Evolutionary conservation across 2,888 invertebrate genomes (phyloP).

Genomic region (Candidula unifasciata): DNA sequence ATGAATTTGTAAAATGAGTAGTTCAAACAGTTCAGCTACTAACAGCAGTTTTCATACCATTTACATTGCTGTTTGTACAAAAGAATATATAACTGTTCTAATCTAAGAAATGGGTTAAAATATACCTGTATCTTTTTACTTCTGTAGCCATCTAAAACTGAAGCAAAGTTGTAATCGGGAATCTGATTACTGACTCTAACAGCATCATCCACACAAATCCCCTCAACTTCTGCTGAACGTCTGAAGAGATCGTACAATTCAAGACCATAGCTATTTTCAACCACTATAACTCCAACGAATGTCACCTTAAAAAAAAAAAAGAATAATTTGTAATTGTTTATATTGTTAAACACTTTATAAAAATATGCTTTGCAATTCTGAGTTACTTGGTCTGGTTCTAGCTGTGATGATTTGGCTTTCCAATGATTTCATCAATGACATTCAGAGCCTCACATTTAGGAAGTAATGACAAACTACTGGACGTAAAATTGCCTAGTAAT

Average conservation of each 20-base stretch:
- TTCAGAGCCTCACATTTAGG: too few relatives aligned
- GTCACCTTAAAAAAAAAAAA: slow-evolving; percentile 56
- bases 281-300: slow-evolving; percentile 67
- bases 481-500: too few relatives aligned
- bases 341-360: neutral
- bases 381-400: too few relatives aligned
- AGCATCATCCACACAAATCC: slow-evolving; percentile 66
- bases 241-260: slow-evolving; percentile 54
- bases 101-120: neutral
- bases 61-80: neutral
- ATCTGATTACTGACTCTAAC: slow-evolving; percentile 55
- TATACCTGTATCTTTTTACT: slow-evolving; percentile 10
- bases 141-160: slow-evolving; percentile 19
- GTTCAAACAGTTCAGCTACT: too few relatives aligned
- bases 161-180: slow-evolving; percentile 34
- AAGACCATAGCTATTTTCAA: slow-evolving; percentile 70
- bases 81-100: neutral
- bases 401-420: too few relatives aligned
- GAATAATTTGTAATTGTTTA: neutral
- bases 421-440: too few relatives aligned
- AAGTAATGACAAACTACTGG: too few relatives aligned
- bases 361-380: too few relatives aligned
- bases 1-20: too few relatives aligned
- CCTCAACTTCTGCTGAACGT: slow-evolving; percentile 55
- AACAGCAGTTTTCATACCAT: too few relatives aligned